Conservation (phyloP, 2,113 vertebrate species). For the Ctenodactylus gundi region DNA sequence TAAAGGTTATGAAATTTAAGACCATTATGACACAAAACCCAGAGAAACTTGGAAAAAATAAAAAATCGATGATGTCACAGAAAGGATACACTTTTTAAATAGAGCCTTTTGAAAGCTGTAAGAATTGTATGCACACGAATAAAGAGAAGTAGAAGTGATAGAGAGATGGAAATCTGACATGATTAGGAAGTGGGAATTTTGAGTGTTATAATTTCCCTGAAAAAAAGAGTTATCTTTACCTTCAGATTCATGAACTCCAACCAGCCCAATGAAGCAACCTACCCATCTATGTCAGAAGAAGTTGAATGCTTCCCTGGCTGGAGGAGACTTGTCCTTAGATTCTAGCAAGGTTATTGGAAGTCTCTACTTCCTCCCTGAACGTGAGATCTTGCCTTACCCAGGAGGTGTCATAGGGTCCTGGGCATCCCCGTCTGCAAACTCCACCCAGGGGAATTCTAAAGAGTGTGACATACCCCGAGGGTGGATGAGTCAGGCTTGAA, state of each 20-base stretch:
- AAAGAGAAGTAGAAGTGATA: not conserved
- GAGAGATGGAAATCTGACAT: not conserved
- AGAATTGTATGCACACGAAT: not conserved
- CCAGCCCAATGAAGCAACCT: fast-evolving
- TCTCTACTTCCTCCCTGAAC: not conserved
- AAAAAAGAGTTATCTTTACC: not conserved
- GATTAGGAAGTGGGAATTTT: not conserved
- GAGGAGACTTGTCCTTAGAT: not conserved
- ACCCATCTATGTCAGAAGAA: not conserved
- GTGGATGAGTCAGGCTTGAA: not conserved
- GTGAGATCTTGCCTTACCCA: too few species aligned
- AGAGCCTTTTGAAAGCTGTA: not conserved
- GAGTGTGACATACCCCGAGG: not conserved
- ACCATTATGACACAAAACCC: not conserved
- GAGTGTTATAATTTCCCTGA: not conserved
- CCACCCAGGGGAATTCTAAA: not conserved
- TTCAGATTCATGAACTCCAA: not conserved
- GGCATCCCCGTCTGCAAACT: not conserved
- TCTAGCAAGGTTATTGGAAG: not conserved
- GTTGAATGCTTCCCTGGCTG: too few species aligned
- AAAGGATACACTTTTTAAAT: not conserved
- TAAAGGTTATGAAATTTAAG: slow-evolving; percentile 2
- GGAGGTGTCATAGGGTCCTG: not conserved
- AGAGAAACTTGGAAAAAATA: not conserved
- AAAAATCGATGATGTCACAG: not conserved